Base-by-base conservation (phyloP, 2,888 invertebrate genomes). In the Lysandra coridon region DNA sequence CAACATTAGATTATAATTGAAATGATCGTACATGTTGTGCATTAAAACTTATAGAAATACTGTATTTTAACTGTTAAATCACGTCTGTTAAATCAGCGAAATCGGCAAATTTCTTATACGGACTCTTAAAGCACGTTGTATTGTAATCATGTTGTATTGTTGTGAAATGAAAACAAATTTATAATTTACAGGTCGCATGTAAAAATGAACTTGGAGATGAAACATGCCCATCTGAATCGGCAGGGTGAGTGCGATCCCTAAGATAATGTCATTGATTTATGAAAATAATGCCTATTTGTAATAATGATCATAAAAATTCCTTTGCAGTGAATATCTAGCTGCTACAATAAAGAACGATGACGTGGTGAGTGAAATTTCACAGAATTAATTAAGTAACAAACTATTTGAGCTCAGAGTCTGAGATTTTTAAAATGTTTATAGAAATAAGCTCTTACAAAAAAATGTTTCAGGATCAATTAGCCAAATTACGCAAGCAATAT, bases 401-500 rank as follows among this genome's bases (percentile, higher is more conserved):
- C 6, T 7, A 6, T 62, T n/a, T 23, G 17, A 75, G 2, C 7
- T 49, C 33, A 30, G 12, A 49, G 6, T 44, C 44, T 44, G 44
- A 44, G 44, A 44, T 49, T 2, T 3, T 10, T 49, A 2, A 49
- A 49, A 49, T 49, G 49, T 4, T 49, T 23, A 74, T 6, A 49
- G 12, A n/a, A 75, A 75, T 75, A 75, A 17, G 40, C 6, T 73
- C 23, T 44, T 62, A 78, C 53, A 73, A 23, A 73, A 64, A 23
- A 5, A 23, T 81, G 82, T 86, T 86, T n/a, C 82, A 94, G 94
- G 92, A 91, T 84, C 92, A 94, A 84, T 84, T 95, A 78, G 88
- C 92, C 33, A 94, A 92, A 82, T 84, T 96, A n/a, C 93, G 95
- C 73, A 87, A 87, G 17, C 95, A 96, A 82, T 92, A 95, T 82